A percentile compares a stretch with the other conserved stretches of the same genome.
These are phyloP conservation scores for Helicoverpa armigera DNA, from an alignment of 1,140 invertebrate genomes.

Conservation along the genomic window DNA sequence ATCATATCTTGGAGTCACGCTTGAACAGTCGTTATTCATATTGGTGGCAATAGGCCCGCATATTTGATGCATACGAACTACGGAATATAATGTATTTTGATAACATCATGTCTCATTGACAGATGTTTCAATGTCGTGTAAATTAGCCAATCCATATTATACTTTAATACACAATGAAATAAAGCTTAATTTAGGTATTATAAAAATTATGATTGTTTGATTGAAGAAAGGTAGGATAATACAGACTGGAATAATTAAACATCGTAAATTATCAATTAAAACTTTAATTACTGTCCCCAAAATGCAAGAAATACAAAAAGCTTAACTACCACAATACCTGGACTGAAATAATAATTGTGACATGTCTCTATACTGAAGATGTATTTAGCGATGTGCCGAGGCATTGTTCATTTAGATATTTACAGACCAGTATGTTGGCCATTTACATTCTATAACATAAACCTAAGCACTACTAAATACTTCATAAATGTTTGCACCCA, in stretches of 20 bases:
- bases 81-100: background rate
- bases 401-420: constrained; percentile 7
- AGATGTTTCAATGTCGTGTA: background rate
- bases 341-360: constrained; percentile 41
- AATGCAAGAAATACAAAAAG: constrained; percentile 43
- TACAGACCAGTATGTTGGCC: constrained; percentile 3
- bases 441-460: constrained; percentile 10
- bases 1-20: background rate
- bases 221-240: background rate
- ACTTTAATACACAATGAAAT: too few relatives aligned
- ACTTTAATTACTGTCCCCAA: constrained; percentile 46
- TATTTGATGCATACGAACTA: background rate
- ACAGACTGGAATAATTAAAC: background rate
- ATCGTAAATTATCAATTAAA: background rate
- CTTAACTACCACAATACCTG: constrained; percentile 40
- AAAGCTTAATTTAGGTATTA: background rate
- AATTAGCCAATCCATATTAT: too few relatives aligned
- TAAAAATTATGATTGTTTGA: background rate
- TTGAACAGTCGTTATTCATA: background rate
- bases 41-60: background rate
- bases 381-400: background rate
- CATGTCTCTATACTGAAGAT: constrained; percentile 4
- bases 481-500: constrained; percentile 97
- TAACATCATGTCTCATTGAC: background rate
- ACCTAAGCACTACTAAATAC: constrained; percentile 88